A percentile compares a stretch with the other conserved stretches of the same genome.
Evolutionary conservation across 2,888 invertebrate genomes (phyloP).

Genomic region (Acrocyrtus sp.): DNA sequence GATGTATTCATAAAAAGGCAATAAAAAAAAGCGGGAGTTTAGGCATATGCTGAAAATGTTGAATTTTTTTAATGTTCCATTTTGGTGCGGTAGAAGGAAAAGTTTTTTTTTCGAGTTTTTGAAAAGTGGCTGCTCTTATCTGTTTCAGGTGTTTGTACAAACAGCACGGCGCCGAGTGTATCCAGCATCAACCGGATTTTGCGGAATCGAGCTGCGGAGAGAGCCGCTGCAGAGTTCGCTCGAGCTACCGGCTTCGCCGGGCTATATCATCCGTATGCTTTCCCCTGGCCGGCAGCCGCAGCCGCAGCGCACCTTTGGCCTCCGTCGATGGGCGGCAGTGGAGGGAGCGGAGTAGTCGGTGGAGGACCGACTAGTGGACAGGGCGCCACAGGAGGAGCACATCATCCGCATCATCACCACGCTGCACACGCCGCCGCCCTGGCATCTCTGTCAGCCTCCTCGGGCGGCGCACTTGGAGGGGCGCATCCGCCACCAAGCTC

Average conservation of each 20-base stretch:
- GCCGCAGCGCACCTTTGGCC: slow-evolving; percentile 70
- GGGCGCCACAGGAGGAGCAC: slow-evolving; percentile 63
- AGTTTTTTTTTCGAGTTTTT: no score
- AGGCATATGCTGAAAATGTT: no score
- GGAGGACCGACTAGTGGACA: slow-evolving; percentile 68
- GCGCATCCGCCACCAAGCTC: slow-evolving; percentile 65
- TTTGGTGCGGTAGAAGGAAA: no score
- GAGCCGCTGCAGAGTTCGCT: slow-evolving; percentile 96
- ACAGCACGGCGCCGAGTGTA: slow-evolving; percentile 94
- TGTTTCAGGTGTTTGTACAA: slow-evolving; percentile 88
- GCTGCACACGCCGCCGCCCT: slow-evolving; percentile 55
- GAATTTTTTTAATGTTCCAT: no score
- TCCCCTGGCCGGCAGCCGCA: slow-evolving; percentile 66
- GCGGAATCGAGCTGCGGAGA: slow-evolving; percentile 93
- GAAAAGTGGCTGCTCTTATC: slow-evolving; percentile 37
- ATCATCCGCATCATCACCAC: slow-evolving; percentile 29
- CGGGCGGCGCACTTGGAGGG: slow-evolving; percentile 57
- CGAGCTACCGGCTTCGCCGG: slow-evolving; percentile 90
- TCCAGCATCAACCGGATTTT: slow-evolving; percentile 97
- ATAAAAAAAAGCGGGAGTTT: slow-evolving; percentile 15
- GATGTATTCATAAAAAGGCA: slow-evolving; percentile 3
- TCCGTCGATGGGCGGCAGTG: slow-evolving; percentile 66
- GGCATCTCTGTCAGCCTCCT: slow-evolving; percentile 53
- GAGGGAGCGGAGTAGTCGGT: slow-evolving; percentile 66
- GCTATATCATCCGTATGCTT: slow-evolving; percentile 79